A percentile compares a stretch with the other conserved stretches of the same genome.
Evolutionary conservation across 2,797 vertebrate genomes (phyloP).

Genomic region (Aphelocoma californica): DNA sequence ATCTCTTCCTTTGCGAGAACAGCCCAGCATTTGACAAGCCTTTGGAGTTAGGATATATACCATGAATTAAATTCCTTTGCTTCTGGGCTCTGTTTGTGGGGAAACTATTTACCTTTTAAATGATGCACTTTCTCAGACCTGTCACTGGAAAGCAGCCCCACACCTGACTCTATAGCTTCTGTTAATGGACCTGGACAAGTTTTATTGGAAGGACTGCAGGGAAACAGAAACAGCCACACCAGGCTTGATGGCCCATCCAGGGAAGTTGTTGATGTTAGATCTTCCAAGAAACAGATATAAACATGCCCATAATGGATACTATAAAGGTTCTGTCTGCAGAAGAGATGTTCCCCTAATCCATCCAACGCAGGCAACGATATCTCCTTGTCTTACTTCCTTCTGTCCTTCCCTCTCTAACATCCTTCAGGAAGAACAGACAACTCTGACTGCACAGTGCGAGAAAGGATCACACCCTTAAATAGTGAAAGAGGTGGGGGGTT

Average conservation of each 20-base stretch:
- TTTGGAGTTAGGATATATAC: conserved; percentile 1
- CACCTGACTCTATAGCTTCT: not conserved
- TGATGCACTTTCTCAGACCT: conserved; percentile 26
- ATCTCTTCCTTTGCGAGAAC: not conserved
- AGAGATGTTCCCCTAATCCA: not conserved
- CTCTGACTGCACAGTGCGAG: not conserved
- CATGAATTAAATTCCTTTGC: conserved; percentile 21
- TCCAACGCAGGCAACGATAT: not conserved
- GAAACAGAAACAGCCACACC: not conserved
- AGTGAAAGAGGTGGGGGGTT: not conserved
- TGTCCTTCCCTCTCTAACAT: not conserved
- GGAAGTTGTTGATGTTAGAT: not conserved
- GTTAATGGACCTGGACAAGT: not conserved
- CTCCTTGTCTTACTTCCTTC: not conserved
- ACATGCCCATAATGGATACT: not conserved
- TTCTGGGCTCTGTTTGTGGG: not conserved
- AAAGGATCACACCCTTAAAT: not conserved
- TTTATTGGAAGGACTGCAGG: not conserved
- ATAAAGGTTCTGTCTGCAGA: not conserved
- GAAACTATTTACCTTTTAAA: conserved; percentile 44
- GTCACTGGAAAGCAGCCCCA: not conserved
- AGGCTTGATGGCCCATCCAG: not conserved
- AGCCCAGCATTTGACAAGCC: not conserved
- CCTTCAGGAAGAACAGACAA: not conserved
- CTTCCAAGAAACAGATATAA: not conserved